Evolutionary conservation across 1,140 invertebrate species (phyloP).

Genomic region (Zaprionus taronus): DNA sequence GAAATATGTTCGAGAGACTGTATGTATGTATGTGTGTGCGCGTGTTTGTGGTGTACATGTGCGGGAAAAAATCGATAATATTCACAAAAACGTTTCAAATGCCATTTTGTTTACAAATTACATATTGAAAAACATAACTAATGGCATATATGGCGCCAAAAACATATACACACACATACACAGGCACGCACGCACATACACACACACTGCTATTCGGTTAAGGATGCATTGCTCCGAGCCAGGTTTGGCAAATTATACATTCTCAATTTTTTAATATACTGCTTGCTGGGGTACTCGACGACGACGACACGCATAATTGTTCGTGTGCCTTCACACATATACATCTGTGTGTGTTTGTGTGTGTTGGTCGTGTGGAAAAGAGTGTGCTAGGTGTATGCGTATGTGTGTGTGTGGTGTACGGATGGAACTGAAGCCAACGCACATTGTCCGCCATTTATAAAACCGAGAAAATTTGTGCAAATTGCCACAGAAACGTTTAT

Average conservation of each 20-base stretch:
- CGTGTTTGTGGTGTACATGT: slow-evolving; percentile 24
- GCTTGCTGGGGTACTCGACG: slow-evolving; percentile 35
- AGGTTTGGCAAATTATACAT: slow-evolving; percentile 55
- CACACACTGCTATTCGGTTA: slow-evolving; percentile 25
- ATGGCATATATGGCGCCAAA: slow-evolving; percentile 51
- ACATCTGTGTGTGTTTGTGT: slow-evolving; percentile 15
- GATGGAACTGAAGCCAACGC: slow-evolving; percentile 71
- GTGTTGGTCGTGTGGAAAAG: slow-evolving; percentile 23
- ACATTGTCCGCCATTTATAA: slow-evolving; percentile 82
- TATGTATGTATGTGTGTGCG: slow-evolving; percentile 21
- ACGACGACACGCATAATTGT: slow-evolving; percentile 37
- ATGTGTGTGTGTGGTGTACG: slow-evolving; percentile 38
- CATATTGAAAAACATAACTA: slow-evolving; percentile 44
- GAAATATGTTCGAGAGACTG: background rate
- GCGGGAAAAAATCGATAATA: slow-evolving; percentile 55
- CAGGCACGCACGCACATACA: slow-evolving; percentile 26
- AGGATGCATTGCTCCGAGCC: slow-evolving; percentile 45
- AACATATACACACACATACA: slow-evolving; percentile 32
- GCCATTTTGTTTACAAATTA: slow-evolving; percentile 53
- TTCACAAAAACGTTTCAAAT: slow-evolving; percentile 43
- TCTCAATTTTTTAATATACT: slow-evolving; percentile 47
- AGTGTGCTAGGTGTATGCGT: slow-evolving; percentile 12
- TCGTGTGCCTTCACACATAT: slow-evolving; percentile 22
- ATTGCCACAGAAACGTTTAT: slow-evolving; percentile 11
- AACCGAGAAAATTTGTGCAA: slow-evolving; percentile 62